A percentile compares a stretch with the other conserved stretches of the same genome.
Evolutionary conservation across 2,797 vertebrate genomes (phyloP).

Genomic region (Botia kubotai): DNA sequence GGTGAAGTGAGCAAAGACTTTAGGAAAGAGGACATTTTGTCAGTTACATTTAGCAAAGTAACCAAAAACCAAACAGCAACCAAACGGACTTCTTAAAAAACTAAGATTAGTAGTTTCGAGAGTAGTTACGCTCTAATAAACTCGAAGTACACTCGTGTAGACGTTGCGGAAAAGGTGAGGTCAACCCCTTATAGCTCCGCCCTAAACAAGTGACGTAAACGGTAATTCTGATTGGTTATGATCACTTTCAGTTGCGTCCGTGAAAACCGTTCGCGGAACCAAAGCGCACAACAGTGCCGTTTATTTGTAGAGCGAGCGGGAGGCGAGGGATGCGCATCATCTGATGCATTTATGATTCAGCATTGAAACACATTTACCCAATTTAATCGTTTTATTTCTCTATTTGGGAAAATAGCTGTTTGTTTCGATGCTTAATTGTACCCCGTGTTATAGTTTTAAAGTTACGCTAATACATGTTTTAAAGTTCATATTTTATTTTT

Average conservation of each 20-base stretch:
- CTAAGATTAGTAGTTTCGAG: too few species aligned
- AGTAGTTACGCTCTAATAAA: neutral
- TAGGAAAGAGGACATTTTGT: neutral
- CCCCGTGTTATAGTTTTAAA: neutral
- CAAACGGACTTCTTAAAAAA: neutral
- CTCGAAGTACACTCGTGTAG: neutral
- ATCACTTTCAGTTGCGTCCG: constrained; percentile 12
- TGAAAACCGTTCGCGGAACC: neutral
- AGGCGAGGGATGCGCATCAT: constrained; percentile 8
- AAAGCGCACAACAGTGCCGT: constrained; percentile 1
- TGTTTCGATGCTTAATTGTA: neutral
- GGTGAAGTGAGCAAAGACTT: too few species aligned
- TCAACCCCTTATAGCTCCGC: neutral
- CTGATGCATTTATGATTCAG: neutral
- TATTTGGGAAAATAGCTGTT: neutral
- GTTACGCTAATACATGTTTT: neutral
- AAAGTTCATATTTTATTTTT: neutral
- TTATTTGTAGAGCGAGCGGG: neutral
- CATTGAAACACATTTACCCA: neutral
- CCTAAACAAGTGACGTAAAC: neutral
- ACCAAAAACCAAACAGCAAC: neutral
- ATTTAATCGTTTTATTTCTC: neutral
- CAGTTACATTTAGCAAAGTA: neutral
- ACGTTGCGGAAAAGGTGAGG: constrained; percentile 27
- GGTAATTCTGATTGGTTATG: constrained; percentile 47